A percentile compares a stretch with the other conserved stretches of the same genome.
These are phyloP conservation scores for Pseudomyrmex concolor DNA, from an alignment of 1,140 invertebrate genomes.

Conservation along the genomic window DNA sequence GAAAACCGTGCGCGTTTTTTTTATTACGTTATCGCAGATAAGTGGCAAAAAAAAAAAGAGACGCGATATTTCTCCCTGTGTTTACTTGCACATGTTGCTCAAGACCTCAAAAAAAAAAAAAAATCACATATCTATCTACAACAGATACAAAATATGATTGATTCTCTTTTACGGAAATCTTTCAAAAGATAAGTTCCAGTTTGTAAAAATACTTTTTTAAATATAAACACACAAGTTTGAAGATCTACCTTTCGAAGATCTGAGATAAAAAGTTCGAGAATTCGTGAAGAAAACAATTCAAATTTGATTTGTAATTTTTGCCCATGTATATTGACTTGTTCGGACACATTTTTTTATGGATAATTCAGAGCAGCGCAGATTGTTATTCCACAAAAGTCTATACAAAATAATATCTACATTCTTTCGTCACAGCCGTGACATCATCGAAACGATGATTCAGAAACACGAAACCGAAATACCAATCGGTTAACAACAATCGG, in stretches of 20 bases:
- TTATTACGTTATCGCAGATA: background rate
- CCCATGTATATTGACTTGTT: background rate
- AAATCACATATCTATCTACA: background rate
- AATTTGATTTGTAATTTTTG: background rate
- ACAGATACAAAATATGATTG: no score
- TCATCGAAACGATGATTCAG: slow-evolving; percentile 51
- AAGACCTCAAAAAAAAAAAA: background rate
- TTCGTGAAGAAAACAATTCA: background rate
- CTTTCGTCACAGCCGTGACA: slow-evolving; percentile 11
- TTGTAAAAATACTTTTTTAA: no score
- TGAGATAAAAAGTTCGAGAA: background rate
- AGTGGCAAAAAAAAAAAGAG: background rate
- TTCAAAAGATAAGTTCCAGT: background rate
- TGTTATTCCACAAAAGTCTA: background rate
- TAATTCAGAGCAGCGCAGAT: background rate
- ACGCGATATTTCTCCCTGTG: background rate
- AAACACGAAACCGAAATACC: slow-evolving; percentile 33
- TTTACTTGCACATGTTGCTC: background rate
- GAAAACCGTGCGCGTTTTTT: background rate
- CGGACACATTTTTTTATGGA: background rate
- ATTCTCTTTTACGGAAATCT: background rate
- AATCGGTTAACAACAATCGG: slow-evolving; percentile 32
- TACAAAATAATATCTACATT: slow-evolving; percentile 34
- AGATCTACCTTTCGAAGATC: background rate
- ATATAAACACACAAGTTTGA: background rate